Evolutionary conservation across 2,888 invertebrate genomes (phyloP), one percentile per base, ranked within the genome.

Genomic region (Ophion ellenae): DNA sequence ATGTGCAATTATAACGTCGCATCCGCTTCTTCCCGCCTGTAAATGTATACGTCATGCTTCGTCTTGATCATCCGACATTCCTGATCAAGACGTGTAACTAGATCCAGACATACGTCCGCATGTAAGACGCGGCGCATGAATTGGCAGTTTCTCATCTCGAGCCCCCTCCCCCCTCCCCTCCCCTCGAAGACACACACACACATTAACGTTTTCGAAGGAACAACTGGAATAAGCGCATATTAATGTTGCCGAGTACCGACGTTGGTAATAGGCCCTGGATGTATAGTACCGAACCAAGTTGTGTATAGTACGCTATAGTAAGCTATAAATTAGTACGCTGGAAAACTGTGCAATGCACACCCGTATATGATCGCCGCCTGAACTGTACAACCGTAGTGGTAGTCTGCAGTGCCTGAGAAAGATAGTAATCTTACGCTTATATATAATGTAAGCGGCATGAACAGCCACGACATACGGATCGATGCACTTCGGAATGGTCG

Each of bases 351-450:
- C 10, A 6, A 69, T 10, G 24, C 20, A 20, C 24, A 53, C 14
- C 53, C 2, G 17, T 53, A 5, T 53, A 53, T 14, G 14, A 53
- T 5, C 14, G 14, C 53, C 3, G 53, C 1, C 61, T 24, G 7
- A 24, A 20, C 24, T 7, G 24, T 17, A 20, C 1, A 61, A 24
- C 61, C 14, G 17, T 61, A 61, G n/a, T 61, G 47, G 28, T 71
- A 61, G 59, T 78, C 14, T 57, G 67, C 64, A 24, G 40, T 66
- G 74, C 53, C 20, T 32, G 36, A 45, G 74, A 66, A 75, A 78
- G 78, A 81, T 86, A 81, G 74, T 70, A 73, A 86, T 84, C 81
- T 78, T 61, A 17, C 2, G 75, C 75, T 86, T 74, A 83, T 83
- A 24, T 83, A 81, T 83, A 83, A 83, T 83, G 77, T 64, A 83